A percentile compares a stretch with the other conserved stretches of the same genome.
Conservation (phyloP, 1,140 invertebrate species). For the Oreohelix idahoensis region DNA sequence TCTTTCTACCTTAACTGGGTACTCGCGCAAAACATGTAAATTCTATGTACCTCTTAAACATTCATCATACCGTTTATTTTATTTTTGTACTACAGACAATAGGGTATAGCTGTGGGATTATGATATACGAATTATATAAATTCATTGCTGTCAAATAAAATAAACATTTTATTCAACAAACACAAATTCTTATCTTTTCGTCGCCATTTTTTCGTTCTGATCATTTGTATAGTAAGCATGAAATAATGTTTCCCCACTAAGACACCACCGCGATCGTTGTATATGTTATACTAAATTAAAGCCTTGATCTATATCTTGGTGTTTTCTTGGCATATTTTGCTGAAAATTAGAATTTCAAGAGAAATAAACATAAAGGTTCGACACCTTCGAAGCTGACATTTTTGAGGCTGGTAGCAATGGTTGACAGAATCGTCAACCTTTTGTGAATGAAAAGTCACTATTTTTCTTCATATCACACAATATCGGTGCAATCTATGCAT, state of each 20-base stretch:
- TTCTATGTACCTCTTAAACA: neutral
- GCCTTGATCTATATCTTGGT: neutral
- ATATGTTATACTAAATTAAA: neutral
- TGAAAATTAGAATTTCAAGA: neutral
- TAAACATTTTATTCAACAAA: constrained; percentile 39
- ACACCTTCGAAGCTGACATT: neutral
- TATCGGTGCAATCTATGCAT: neutral
- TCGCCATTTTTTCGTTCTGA: constrained; percentile 37
- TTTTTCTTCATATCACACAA: neutral
- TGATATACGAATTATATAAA: neutral
- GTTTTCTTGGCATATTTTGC: neutral
- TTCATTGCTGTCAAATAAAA: neutral
- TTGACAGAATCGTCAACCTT: neutral
- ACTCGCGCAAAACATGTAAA: neutral
- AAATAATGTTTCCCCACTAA: constrained; percentile 11
- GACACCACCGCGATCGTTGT: constrained; percentile 8
- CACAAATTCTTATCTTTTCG: constrained; percentile 29
- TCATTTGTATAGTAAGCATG: neutral
- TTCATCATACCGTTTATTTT: neutral
- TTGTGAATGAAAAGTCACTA: neutral
- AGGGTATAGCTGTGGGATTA: neutral
- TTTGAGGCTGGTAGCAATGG: neutral
- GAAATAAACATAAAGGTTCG: neutral
- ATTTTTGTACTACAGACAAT: neutral
- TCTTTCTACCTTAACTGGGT: neutral